phyloP scores from a whole-genome alignment of 2,888 invertebrate species.

The Tachina lurida region DNA sequence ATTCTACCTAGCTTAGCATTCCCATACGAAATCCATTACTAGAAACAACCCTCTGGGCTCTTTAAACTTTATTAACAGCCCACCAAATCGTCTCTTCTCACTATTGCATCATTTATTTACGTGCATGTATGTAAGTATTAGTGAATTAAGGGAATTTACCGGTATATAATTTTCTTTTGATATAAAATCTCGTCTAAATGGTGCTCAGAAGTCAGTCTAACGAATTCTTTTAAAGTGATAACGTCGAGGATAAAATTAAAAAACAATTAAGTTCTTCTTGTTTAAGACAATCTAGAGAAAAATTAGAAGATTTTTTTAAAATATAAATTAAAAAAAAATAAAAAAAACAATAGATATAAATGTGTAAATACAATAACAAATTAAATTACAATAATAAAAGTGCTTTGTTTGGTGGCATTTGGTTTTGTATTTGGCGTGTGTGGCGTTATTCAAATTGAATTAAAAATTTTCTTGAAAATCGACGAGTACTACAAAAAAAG shows the following conservation, averaged over 20 bases:
- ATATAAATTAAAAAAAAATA: background rate
- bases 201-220: slow-evolving; percentile 15
- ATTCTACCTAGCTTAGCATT: no score
- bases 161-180: slow-evolving; percentile 13
- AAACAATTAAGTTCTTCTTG: background rate
- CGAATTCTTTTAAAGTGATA: slow-evolving; percentile 24
- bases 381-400: background rate
- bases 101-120: background rate
- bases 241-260: background rate
- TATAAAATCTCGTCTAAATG: slow-evolving; percentile 2
- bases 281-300: background rate
- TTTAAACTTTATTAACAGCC: no score
- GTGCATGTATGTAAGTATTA: background rate
- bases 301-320: background rate
- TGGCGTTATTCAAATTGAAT: slow-evolving; percentile 17
- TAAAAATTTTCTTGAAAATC: background rate
- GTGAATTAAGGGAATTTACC: slow-evolving; percentile 33
- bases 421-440: slow-evolving; percentile 20
- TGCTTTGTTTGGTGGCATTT: slow-evolving; percentile 3
- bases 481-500: background rate
- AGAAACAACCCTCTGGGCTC: no score
- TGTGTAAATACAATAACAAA: background rate
- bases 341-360: slow-evolving; percentile 22
- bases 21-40: no score
- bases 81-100: background rate